These are phyloP conservation scores for Thunnus maccoyii DNA, from an alignment of 2,113 vertebrate species.

Conservation along the genomic window DNA sequence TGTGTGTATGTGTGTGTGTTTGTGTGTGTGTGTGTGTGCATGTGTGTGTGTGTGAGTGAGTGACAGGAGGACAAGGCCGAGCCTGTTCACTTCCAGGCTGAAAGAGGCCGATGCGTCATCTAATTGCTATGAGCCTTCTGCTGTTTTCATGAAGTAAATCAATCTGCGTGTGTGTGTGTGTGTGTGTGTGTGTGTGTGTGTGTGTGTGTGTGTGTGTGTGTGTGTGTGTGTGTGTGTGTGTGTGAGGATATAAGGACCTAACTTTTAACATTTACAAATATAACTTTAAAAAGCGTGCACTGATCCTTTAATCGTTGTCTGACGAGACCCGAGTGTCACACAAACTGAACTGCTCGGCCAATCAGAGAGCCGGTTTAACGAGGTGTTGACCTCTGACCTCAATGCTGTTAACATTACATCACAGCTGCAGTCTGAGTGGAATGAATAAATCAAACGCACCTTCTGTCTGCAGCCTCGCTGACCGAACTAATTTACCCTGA, in stretches of 20 bases:
- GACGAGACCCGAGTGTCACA: too few relatives aligned
- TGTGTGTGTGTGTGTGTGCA: conserved; percentile 23
- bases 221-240: too few relatives aligned
- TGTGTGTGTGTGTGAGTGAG: background rate
- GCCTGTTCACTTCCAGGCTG: conserved; percentile 53
- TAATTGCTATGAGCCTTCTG: conserved; percentile 42
- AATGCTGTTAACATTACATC: conserved; percentile 31
- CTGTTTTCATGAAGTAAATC: conserved; percentile 40
- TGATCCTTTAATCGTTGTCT: too few relatives aligned
- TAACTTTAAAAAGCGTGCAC: too few relatives aligned
- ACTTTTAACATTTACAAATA: too few relatives aligned
- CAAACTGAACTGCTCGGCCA: conserved; percentile 4
- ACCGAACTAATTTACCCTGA: conserved; percentile 56
- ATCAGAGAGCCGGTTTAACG: conserved; percentile 26
- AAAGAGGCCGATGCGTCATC: conserved; percentile 48
- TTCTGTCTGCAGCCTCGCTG: conserved; percentile 21
- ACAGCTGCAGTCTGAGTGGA: conserved; percentile 33
- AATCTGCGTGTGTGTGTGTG: conserved; percentile 22
- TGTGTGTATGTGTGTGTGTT: conserved; percentile 25
- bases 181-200: conserved; percentile 30
- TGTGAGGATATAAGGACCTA: too few relatives aligned
- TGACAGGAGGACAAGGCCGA: conserved; percentile 37
- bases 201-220: background rate
- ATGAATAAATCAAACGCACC: conserved; percentile 59
- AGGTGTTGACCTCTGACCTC: conserved; percentile 38